These are phyloP conservation scores for Rhyzopertha dominica DNA, from an alignment of 1,140 invertebrate species.

Conservation along the genomic window DNA sequence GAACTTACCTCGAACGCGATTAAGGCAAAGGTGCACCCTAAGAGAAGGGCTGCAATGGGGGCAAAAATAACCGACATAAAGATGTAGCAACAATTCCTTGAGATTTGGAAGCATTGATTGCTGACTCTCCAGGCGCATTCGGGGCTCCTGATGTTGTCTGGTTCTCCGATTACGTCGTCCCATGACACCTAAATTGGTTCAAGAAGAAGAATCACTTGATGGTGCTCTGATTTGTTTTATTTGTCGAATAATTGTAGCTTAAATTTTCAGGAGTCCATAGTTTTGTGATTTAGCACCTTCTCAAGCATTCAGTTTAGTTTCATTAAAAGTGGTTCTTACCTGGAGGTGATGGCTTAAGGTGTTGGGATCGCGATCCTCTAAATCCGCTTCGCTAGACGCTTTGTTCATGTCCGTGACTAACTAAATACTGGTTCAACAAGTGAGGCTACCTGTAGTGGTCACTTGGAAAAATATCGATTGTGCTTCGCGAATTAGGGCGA, in stretches of 20 bases:
- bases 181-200: slow-evolving; percentile 57
- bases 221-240: not conserved
- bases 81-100: slow-evolving; percentile 66
- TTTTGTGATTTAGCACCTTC: too few relatives aligned
- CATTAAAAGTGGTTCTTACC: slow-evolving; percentile 45
- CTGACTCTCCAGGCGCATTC: slow-evolving; percentile 72
- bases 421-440: too few relatives aligned
- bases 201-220: not conserved
- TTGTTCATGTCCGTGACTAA: slow-evolving; percentile 15
- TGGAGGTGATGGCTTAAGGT: slow-evolving; percentile 64
- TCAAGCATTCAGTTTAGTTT: too few relatives aligned
- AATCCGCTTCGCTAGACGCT: slow-evolving; percentile 46
- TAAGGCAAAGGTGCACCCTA: slow-evolving; percentile 70
- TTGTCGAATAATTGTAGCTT: too few relatives aligned
- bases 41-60: slow-evolving; percentile 59
- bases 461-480: too few relatives aligned
- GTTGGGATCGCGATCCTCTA: slow-evolving; percentile 66
- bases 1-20: slow-evolving; percentile 64
- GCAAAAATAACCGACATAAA: slow-evolving; percentile 62
- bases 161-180: slow-evolving; percentile 75
- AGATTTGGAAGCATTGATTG: slow-evolving; percentile 61
- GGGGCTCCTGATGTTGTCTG: slow-evolving; percentile 64
- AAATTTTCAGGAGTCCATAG: slow-evolving; percentile 8
- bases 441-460: too few relatives aligned
- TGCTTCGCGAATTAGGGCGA: too few relatives aligned